Percentiles rank a stretch among this genome's conserved stretches.
Conservation (phyloP, 2,888 invertebrate species). For the Erebia ligea region DNA sequence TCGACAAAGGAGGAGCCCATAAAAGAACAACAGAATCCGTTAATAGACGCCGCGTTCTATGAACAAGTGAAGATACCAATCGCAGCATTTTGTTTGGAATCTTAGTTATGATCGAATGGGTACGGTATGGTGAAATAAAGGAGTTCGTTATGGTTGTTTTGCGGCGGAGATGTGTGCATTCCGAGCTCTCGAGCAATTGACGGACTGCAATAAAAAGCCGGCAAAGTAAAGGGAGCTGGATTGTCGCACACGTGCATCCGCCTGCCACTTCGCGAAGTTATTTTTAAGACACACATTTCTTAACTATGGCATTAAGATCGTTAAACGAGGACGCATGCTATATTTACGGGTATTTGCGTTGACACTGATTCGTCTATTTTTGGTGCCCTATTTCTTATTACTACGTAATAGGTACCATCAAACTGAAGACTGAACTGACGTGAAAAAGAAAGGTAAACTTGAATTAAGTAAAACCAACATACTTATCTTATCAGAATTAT, state of each 20-base stretch:
- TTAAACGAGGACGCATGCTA: slow-evolving; percentile 28
- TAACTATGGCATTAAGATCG: slow-evolving; percentile 29
- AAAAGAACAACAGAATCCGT: slow-evolving; percentile 66
- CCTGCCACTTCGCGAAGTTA: slow-evolving; percentile 72
- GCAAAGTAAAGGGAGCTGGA: slow-evolving; percentile 51
- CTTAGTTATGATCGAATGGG: slow-evolving; percentile 34
- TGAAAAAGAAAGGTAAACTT: too few relatives aligned
- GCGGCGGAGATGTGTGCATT: slow-evolving; percentile 51
- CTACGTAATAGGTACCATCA: neutral
- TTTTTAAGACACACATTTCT: slow-evolving; percentile 56
- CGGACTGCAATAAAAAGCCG: slow-evolving; percentile 69
- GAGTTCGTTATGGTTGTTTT: slow-evolving; percentile 37
- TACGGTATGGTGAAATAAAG: slow-evolving; percentile 41
- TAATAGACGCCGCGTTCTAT: slow-evolving; percentile 46
- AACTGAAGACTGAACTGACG: neutral
- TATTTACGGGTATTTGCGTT: slow-evolving; percentile 17
- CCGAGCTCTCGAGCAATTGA: slow-evolving; percentile 44
- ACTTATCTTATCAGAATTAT: too few relatives aligned
- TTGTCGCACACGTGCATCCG: slow-evolving; percentile 81
- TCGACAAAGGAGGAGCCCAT: slow-evolving; percentile 75
- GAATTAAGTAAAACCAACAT: too few relatives aligned
- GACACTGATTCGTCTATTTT: slow-evolving; percentile 16
- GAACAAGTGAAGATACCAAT: slow-evolving; percentile 45
- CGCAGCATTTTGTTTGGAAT: slow-evolving; percentile 32
- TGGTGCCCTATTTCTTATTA: neutral